Evolutionary conservation across 2,113 vertebrate species (phyloP).

Genomic region (Ifrita kowaldi): DNA sequence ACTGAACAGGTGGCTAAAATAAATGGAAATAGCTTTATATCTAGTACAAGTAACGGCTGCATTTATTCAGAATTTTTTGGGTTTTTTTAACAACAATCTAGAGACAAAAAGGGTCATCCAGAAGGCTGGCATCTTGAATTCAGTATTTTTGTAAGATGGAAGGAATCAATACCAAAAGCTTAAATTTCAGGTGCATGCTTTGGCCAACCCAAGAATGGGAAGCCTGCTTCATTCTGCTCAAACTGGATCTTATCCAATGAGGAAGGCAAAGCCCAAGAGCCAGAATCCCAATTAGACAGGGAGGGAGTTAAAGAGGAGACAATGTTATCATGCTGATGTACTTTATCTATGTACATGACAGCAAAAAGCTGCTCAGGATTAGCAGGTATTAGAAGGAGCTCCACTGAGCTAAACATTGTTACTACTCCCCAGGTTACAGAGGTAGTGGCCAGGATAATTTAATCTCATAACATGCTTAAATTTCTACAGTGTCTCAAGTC

Average conservation of each 20-base stretch:
- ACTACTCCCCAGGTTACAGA: background rate
- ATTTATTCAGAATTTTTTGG: background rate
- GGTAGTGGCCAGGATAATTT: background rate
- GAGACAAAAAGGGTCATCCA: background rate
- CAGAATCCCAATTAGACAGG: background rate
- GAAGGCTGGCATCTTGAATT: background rate
- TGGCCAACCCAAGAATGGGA: background rate
- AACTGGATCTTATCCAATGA: background rate
- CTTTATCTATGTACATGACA: background rate
- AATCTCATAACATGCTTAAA: background rate
- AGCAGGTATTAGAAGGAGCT: background rate
- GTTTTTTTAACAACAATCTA: background rate
- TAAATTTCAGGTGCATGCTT: background rate
- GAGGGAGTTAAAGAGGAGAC: background rate
- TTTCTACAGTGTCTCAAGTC: background rate
- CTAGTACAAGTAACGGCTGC: background rate
- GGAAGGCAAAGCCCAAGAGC: background rate
- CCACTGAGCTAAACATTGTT: background rate
- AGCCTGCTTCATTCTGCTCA: background rate
- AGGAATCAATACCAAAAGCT: background rate
- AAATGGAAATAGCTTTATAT: background rate
- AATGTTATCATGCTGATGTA: background rate
- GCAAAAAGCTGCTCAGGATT: background rate
- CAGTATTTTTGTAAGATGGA: rapidly evolving
- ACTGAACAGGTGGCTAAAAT: background rate